Evolutionary conservation across 2,113 vertebrate species (phyloP).

Genomic region (Myiozetetes cayanensis): DNA sequence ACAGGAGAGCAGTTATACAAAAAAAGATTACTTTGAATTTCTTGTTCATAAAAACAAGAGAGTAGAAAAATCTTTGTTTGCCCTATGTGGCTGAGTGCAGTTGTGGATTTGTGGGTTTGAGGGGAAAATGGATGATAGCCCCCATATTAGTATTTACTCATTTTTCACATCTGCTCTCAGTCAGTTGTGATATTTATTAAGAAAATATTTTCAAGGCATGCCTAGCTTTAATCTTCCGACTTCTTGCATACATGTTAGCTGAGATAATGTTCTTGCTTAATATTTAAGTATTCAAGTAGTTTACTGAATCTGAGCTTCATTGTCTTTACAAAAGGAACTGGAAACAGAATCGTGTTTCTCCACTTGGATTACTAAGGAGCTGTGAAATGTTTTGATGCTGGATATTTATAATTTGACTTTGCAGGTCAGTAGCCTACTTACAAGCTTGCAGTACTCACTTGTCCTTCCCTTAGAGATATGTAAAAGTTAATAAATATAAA

Average conservation of each 20-base stretch:
- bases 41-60: background rate
- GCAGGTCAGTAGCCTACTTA: background rate
- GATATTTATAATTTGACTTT: background rate
- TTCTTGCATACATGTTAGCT: background rate
- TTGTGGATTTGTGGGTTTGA: background rate
- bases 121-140: background rate
- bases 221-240: background rate
- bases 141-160: background rate
- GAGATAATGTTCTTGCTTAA: background rate
- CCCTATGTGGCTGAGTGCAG: background rate
- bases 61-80: background rate
- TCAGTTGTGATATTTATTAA: background rate
- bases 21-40: slow-evolving; percentile 4
- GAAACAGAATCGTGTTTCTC: background rate
- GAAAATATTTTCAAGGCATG: background rate
- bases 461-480: background rate
- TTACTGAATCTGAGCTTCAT: background rate
- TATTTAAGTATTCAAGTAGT: background rate
- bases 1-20: background rate
- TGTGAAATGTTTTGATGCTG: background rate
- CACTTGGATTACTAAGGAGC: background rate
- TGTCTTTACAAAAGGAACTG: background rate
- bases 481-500: background rate
- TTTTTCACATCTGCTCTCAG: background rate
- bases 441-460: background rate